phyloP scores from a whole-genome alignment of 2,797 vertebrate species.

The Glyptemys insculpta region DNA sequence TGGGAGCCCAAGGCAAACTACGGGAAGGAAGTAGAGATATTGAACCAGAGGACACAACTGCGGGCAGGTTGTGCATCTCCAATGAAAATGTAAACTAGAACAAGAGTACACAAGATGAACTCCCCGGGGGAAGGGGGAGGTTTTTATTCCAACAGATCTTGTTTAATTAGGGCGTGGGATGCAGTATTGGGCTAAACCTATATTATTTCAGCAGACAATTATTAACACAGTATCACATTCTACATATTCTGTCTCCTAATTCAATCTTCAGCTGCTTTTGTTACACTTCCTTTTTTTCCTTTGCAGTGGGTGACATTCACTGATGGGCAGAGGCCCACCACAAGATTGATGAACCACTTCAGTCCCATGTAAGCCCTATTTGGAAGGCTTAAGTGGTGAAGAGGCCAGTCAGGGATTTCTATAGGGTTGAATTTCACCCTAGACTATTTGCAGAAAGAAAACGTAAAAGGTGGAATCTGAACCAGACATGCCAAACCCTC shows the following conservation, averaged over 20 bases:
- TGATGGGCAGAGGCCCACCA: neutral
- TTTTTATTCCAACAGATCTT: neutral
- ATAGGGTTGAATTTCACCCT: neutral
- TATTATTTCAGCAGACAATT: constrained; percentile 3
- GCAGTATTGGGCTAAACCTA: neutral
- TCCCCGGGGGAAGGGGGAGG: neutral
- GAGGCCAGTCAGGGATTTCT: neutral
- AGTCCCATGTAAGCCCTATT: neutral
- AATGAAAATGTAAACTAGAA: neutral
- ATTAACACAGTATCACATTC: neutral
- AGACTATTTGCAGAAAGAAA: neutral
- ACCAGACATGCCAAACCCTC: no score
- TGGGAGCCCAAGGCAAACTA: constrained; percentile 68
- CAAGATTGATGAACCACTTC: neutral
- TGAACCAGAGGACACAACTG: neutral
- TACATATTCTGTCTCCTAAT: neutral
- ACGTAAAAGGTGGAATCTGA: neutral
- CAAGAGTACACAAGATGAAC: constrained; percentile 20
- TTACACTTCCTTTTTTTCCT: neutral
- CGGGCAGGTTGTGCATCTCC: constrained; percentile 43
- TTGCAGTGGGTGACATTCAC: neutral
- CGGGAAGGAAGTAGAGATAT: constrained; percentile 49
- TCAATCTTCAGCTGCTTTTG: neutral
- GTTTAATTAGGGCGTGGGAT: constrained; percentile 3
- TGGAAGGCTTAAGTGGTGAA: neutral